Conservation (phyloP, 2,113 vertebrate species). For the Synodontis membranacea region DNA sequence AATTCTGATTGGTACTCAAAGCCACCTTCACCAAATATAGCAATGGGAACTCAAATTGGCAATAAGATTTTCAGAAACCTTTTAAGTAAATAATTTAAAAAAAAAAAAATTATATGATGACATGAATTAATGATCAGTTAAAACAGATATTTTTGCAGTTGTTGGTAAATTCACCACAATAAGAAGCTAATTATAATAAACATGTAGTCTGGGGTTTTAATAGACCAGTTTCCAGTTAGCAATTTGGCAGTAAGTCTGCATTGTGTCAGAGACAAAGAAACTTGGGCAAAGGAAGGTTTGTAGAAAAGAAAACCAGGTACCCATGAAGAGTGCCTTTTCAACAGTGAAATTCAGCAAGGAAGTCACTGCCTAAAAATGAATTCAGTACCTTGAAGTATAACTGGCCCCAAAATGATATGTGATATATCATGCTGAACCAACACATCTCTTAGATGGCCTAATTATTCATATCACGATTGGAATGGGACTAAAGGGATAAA, state of each 20-base stretch:
- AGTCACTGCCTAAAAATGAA: constrained; percentile 12
- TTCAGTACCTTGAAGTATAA: constrained; percentile 16
- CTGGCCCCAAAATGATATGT: constrained; percentile 8
- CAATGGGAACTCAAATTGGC: neutral
- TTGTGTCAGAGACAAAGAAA: neutral
- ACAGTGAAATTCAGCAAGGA: neutral
- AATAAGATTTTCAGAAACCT: neutral
- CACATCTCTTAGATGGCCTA: neutral
- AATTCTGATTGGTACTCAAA: neutral
- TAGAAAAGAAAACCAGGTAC: neutral
- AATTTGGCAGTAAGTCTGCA: neutral
- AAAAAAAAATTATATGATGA: neutral
- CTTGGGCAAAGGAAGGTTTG: neutral
- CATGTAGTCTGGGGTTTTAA: neutral
- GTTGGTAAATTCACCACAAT: neutral
- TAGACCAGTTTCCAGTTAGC: neutral
- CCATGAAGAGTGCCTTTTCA: neutral
- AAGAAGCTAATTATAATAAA: neutral
- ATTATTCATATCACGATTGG: neutral
- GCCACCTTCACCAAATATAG: neutral
- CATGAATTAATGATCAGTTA: neutral
- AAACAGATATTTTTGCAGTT: neutral
- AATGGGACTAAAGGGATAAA: constrained; percentile 39
- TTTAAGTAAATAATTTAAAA: neutral
- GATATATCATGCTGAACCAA: neutral